Evolutionary conservation across 2,888 invertebrate species (phyloP).

Genomic region (Theretra japonica): DNA sequence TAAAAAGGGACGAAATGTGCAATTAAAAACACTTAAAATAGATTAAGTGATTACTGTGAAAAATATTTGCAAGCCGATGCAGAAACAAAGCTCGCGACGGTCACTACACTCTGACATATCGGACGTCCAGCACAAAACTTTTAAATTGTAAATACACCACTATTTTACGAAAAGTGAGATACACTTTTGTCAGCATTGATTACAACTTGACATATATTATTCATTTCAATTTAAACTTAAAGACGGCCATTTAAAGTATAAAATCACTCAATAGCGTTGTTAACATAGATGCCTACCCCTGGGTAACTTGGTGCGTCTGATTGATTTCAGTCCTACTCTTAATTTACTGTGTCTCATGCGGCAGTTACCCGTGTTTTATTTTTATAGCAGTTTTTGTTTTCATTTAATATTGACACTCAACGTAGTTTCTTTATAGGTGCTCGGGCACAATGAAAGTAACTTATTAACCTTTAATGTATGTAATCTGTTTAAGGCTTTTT

Average conservation of each 20-base stretch:
- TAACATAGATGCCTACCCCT: conserved; percentile 36
- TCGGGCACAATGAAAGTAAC: background rate
- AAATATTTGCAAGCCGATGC: conserved; percentile 49
- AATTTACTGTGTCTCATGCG: conserved; percentile 46
- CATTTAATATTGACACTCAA: conserved; percentile 52
- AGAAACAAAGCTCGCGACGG: conserved; percentile 43
- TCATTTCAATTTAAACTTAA: conserved; percentile 27
- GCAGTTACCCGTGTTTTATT: conserved; percentile 46
- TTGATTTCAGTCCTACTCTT: conserved; percentile 53
- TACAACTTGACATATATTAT: conserved; percentile 30
- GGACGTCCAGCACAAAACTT: background rate
- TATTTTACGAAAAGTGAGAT: conserved; percentile 20
- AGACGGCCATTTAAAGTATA: background rate
- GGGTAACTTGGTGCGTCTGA: conserved; percentile 48
- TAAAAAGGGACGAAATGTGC: conserved; percentile 59
- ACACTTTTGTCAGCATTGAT: conserved; percentile 19
- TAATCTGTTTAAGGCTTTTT: background rate
- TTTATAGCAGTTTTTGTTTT: conserved; percentile 45
- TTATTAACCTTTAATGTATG: conserved; percentile 5
- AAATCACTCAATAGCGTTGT: background rate
- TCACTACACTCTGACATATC: conserved; percentile 47
- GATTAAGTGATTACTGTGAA: conserved; percentile 67
- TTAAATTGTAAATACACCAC: conserved; percentile 23
- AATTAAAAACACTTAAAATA: conserved; percentile 74
- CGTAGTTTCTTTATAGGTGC: conserved; percentile 45